Evolutionary conservation across 1,140 invertebrate genomes (phyloP), one percentile per base, ranked within the genome.

Genomic region (Meteorus sp.): DNA sequence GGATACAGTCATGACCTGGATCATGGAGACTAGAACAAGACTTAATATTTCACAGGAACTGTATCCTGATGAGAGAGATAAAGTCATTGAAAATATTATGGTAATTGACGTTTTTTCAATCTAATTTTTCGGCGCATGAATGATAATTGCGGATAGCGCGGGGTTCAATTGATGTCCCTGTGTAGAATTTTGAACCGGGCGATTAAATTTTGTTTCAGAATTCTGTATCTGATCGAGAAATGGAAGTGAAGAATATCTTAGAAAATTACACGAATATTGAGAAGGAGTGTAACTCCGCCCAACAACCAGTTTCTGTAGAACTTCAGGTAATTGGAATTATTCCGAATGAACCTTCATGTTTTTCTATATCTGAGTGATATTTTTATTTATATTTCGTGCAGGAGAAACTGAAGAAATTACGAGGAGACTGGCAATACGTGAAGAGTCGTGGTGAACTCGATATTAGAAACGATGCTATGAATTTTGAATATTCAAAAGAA

Each of bases 241-340:
- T 82, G 58, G 86, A 87, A 73, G 83, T 88, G 2, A 84, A 85
- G 64, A 86, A 88, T 62, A 82, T 87, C 6, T 68, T 88, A 15
- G 85, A 87, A 72, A 88, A 88, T 76, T 88, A 85, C 72, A 87
- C 83, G 33, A 87, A 88, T 73, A 72, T 88, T 54, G 86, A 85
- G 61, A 84, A 84, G 63, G 83, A 85, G 59, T 84, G 86, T 63
- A 77, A 80, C 66, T 82, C 76, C 9, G 85, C 83, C 4, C 81
- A 81, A 63, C 85, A 86, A 59, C 77, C 79, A 1, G 81, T 87
- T 27, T 83, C 84, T 17, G 64, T 78, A 0, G 83, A 86, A 68
- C 67, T 88, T 60, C 81, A 85, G 60, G 86, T 83, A 71, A 69
- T 61, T 66, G 41, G 39, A 47, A 59, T 20, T 37, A 11, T 17